Evolutionary conservation across 2,113 vertebrate genomes (phyloP).

Genomic region (Hyaena hyaena): DNA sequence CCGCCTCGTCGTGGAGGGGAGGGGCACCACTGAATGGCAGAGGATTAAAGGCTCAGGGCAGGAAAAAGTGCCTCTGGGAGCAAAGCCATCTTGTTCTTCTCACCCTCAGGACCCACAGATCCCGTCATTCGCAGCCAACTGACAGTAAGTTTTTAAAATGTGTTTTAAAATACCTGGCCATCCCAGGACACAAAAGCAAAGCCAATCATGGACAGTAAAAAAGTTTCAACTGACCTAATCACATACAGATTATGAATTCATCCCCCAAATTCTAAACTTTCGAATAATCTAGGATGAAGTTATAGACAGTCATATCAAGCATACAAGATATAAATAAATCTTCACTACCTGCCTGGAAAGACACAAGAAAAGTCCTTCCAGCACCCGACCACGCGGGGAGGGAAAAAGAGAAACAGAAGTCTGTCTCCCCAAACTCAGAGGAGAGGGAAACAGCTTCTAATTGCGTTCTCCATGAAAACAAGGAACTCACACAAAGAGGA

Average conservation of each 20-base stretch:
- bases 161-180: not conserved
- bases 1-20: not conserved
- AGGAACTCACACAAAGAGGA: not conserved
- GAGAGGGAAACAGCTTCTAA: not conserved
- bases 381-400: not conserved
- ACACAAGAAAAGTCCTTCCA: not conserved
- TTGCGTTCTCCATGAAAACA: too few species aligned
- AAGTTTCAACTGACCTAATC: not conserved
- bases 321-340: not conserved
- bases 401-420: not conserved
- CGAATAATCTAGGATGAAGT: not conserved
- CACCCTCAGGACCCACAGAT: not conserved
- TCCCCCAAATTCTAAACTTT: not conserved
- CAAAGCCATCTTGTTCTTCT: not conserved
- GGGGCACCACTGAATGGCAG: not conserved
- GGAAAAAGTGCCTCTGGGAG: not conserved
- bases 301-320: not conserved
- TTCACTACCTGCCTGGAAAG: not conserved
- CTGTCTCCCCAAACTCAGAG: not conserved
- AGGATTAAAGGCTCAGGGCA: not conserved
- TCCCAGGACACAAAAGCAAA: constrained; percentile 14
- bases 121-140: not conserved
- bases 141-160: not conserved
- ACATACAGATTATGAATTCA: not conserved
- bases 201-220: not conserved